phyloP scores from a whole-genome alignment of 1,140 invertebrate species.

The Ridgeia piscesae region DNA sequence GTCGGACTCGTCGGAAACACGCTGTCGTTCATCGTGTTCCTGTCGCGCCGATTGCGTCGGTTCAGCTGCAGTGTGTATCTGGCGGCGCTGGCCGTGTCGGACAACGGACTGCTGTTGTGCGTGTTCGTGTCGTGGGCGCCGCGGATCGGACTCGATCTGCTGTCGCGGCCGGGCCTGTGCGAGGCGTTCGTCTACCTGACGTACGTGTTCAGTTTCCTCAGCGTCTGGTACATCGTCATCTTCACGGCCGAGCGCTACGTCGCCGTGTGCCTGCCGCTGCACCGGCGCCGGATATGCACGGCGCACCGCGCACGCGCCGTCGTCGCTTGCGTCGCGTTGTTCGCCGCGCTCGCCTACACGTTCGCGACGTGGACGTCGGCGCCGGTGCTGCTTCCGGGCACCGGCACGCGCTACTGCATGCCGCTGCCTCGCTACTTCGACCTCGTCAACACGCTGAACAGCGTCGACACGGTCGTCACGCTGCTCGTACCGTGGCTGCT shows the following conservation, averaged over 20 bases:
- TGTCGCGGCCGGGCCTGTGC: conserved; percentile 34
- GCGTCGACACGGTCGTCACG: conserved; percentile 70
- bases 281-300: conserved; percentile 25
- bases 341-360: conserved; percentile 35
- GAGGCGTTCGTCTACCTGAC: conserved; percentile 20
- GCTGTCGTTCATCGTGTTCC: conserved; percentile 70
- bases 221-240: conserved; percentile 29
- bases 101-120: conserved; percentile 61
- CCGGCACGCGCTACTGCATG: conserved; percentile 57
- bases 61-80: conserved; percentile 71
- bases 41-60: conserved; percentile 68
- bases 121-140: conserved; percentile 63
- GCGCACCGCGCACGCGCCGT: conserved; percentile 51
- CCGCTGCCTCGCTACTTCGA: conserved; percentile 62
- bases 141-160: conserved; percentile 57
- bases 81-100: conserved; percentile 61
- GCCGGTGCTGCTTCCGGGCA: conserved; percentile 17
- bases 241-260: conserved; percentile 32
- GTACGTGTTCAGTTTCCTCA: conserved; percentile 21
- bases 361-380: conserved; percentile 27
- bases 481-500: conserved; percentile 71
- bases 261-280: conserved; percentile 23
- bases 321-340: conserved; percentile 3
- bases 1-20: conserved; percentile 72
- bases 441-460: conserved; percentile 61